Evolutionary conservation across 2,888 invertebrate species (phyloP).

Genomic region (Diogma glabrata): DNA sequence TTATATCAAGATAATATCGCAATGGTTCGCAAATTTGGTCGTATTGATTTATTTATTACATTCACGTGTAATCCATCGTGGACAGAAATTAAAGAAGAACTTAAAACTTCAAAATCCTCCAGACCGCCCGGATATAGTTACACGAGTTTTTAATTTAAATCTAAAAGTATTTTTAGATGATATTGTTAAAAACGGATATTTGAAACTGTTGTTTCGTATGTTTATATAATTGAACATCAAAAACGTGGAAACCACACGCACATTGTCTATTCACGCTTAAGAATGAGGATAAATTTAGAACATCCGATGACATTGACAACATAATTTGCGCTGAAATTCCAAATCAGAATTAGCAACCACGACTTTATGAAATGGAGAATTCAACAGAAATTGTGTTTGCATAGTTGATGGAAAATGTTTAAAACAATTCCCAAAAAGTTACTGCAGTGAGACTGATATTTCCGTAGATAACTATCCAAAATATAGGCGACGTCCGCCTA

Average conservation of each 20-base stretch:
- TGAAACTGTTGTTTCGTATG: not conserved
- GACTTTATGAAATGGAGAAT: not conserved
- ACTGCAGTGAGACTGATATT: not conserved
- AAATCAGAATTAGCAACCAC: not conserved
- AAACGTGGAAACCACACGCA: no score
- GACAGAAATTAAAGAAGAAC: not conserved
- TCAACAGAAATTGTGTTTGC: not conserved
- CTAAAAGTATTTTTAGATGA: not conserved
- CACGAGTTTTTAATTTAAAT: not conserved
- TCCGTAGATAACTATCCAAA: not conserved
- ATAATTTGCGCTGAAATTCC: not conserved
- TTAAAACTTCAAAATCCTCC: not conserved
- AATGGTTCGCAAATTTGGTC: not conserved
- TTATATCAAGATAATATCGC: no score
- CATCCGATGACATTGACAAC: conserved; percentile 5
- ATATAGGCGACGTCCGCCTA: not conserved
- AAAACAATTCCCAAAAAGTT: not conserved
- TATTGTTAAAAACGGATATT: not conserved
- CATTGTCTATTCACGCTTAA: not conserved
- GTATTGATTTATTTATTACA: no score
- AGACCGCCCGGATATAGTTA: not conserved
- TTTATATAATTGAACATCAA: no score
- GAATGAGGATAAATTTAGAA: conserved; percentile 5
- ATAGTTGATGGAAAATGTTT: not conserved
- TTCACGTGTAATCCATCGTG: no score